Conservation (phyloP, 2,888 invertebrate genomes). For the Temnothorax ravouxi region DNA sequence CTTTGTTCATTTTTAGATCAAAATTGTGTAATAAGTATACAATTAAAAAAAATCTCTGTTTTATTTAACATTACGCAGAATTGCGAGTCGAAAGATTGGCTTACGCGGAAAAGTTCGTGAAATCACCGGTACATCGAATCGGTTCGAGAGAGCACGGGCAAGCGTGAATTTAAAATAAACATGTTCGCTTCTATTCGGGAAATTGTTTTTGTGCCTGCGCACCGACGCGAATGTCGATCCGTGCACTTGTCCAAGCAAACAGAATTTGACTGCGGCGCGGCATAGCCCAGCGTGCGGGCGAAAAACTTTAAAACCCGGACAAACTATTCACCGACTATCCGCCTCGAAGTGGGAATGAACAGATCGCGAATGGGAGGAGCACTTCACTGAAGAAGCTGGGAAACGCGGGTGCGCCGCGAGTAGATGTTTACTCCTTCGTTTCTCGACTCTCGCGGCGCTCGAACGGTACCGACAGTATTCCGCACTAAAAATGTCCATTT, state of each 20-base stretch:
- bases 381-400: constrained; percentile 48
- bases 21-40: not conserved
- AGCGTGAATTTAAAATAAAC: constrained; percentile 54
- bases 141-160: constrained; percentile 21
- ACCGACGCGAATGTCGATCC: constrained; percentile 45
- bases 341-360: constrained; percentile 24
- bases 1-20: not conserved
- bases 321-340: constrained; percentile 54
- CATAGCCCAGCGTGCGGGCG: constrained; percentile 23
- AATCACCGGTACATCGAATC: constrained; percentile 26
- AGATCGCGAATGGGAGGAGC: constrained; percentile 45
- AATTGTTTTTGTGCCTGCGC: constrained; percentile 30
- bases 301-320: constrained; percentile 51
- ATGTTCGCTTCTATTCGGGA: constrained; percentile 35
- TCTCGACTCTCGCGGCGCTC: constrained; percentile 5
- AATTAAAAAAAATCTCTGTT: not conserved
- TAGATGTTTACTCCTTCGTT: constrained; percentile 57
- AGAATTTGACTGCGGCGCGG: constrained; percentile 58
- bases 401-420: constrained; percentile 18
- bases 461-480: constrained; percentile 22
- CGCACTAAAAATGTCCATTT: constrained; percentile 30
- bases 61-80: not conserved
- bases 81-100: not conserved
- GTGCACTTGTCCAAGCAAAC: constrained; percentile 53
- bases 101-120: not conserved